phyloP scores from a whole-genome alignment of 2,888 invertebrate species.

The Eupithecia subumbrata region DNA sequence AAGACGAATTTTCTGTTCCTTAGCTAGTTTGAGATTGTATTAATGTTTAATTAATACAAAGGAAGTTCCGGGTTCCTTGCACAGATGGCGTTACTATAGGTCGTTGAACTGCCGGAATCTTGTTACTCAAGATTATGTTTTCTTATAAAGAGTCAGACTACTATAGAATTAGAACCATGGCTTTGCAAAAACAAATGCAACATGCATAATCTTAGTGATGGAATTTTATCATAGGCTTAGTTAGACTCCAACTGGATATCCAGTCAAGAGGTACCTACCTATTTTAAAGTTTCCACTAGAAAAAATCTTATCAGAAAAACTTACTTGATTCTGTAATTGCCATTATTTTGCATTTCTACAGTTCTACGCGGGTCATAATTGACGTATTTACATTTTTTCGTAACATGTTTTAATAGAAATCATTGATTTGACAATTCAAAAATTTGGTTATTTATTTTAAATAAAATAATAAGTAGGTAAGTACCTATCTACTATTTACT shows the following conservation, averaged over 20 bases:
- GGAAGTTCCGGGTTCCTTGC: slow-evolving; percentile 45
- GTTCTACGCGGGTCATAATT: not conserved
- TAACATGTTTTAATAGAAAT: not conserved
- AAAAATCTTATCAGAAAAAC: not conserved
- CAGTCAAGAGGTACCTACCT: not conserved
- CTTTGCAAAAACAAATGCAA: not conserved
- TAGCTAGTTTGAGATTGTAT: slow-evolving; percentile 10
- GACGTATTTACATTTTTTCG: not conserved
- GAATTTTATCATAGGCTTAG: not conserved
- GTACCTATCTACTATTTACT: too few relatives aligned
- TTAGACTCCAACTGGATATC: not conserved
- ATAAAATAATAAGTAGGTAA: too few relatives aligned
- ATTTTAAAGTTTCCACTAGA: not conserved
- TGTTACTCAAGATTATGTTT: not conserved
- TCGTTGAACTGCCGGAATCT: slow-evolving; percentile 54
- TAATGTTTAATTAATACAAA: slow-evolving; percentile 20
- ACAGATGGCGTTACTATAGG: slow-evolving; percentile 60
- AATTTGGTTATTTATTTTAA: not conserved
- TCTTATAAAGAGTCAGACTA: not conserved
- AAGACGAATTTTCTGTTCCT: not conserved
- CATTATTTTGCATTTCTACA: not conserved
- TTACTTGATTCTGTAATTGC: not conserved
- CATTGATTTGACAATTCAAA: not conserved
- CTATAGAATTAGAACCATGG: not conserved
- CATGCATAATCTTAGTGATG: not conserved